Percentiles rank a stretch among this genome's conserved stretches.
Conservation (phyloP, 2,113 vertebrate species). For the Psittacula cyanocephala region DNA sequence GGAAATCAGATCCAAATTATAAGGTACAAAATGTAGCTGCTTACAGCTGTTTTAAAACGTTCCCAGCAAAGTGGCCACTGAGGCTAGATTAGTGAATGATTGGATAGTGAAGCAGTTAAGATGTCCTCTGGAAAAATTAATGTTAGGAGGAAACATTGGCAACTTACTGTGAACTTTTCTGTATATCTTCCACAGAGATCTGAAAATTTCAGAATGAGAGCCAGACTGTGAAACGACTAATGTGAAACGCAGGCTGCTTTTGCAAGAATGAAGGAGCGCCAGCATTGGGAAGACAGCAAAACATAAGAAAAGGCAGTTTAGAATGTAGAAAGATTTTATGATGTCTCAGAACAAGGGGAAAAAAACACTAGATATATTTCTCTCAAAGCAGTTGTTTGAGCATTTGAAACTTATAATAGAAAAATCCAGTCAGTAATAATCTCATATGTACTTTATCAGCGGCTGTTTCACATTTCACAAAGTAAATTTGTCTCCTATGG, state of each 20-base stretch:
- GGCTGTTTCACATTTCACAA: not conserved
- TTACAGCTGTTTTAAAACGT: not conserved
- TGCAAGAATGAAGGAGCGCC: not conserved
- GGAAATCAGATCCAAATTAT: not conserved
- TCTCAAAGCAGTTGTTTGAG: not conserved
- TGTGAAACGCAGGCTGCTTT: not conserved
- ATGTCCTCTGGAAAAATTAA: not conserved
- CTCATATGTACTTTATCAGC: not conserved
- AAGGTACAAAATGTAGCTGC: not conserved
- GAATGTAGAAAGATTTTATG: not conserved
- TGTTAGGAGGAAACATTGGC: not conserved
- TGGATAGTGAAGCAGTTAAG: not conserved
- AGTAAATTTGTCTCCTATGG: not conserved
- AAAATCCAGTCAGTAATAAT: not conserved
- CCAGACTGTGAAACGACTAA: not conserved
- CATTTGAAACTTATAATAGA: not conserved
- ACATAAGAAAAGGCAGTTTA: not conserved
- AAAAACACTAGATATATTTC: not conserved
- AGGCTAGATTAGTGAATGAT: not conserved
- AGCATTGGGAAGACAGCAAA: not conserved
- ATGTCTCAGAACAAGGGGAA: not conserved
- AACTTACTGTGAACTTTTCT: not conserved
- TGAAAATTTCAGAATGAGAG: not conserved
- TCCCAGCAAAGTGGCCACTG: not conserved
- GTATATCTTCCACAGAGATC: not conserved